Conservation (phyloP, 2,888 invertebrate genomes). For the Melanchra persicariae region DNA sequence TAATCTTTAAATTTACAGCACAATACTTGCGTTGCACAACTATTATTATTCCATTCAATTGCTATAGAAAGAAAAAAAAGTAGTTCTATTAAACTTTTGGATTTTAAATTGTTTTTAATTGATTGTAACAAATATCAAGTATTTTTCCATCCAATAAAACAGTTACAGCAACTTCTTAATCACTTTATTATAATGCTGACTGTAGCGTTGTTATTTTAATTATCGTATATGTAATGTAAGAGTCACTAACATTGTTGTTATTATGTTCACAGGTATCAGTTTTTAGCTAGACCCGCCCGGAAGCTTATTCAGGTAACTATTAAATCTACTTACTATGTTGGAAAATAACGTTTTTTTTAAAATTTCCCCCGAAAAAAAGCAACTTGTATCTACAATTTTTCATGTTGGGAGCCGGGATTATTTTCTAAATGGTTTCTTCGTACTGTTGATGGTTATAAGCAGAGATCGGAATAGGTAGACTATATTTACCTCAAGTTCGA, state of each 20-base stretch:
- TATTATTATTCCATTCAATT: not conserved
- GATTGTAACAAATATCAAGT: too few relatives aligned
- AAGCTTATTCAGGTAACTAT: conserved; percentile 74
- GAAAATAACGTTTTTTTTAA: too few relatives aligned
- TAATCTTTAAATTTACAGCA: not conserved
- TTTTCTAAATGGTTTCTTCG: too few relatives aligned
- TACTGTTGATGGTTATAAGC: too few relatives aligned
- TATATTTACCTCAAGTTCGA: too few relatives aligned
- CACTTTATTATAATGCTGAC: conserved; percentile 6
- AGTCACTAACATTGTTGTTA: conserved; percentile 64
- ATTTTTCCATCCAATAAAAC: not conserved
- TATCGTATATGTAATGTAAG: not conserved
- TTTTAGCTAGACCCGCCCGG: conserved; percentile 80
- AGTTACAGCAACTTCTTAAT: not conserved
- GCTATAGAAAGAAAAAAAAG: not conserved
- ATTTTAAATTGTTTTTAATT: too few relatives aligned
- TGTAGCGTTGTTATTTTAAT: not conserved
- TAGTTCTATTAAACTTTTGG: conserved; percentile 1
- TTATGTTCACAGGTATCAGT: conserved; percentile 87
- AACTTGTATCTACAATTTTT: too few relatives aligned
- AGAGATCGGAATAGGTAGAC: too few relatives aligned
- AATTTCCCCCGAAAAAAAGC: too few relatives aligned
- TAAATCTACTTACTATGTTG: conserved; percentile 1
- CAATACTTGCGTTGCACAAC: conserved; percentile 12
- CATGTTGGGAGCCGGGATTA: too few relatives aligned